Evolutionary conservation across 2,113 vertebrate species (phyloP).

Genomic region (Oenanthe melanoleuca): DNA sequence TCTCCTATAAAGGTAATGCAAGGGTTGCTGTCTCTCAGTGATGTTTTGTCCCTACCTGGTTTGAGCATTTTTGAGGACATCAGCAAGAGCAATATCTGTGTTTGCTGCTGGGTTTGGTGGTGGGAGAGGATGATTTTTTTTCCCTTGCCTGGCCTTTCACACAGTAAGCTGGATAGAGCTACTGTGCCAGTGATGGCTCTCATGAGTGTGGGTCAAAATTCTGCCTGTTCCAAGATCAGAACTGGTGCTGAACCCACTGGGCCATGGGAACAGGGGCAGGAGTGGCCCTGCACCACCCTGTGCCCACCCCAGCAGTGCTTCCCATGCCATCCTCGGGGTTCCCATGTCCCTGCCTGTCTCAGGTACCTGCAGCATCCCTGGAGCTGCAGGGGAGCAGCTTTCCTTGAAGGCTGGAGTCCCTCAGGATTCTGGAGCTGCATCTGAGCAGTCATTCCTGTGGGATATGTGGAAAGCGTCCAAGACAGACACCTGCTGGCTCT

Average conservation of each 20-base stretch:
- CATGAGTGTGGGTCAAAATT: rapidly evolving
- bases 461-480: background rate
- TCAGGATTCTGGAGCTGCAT: background rate
- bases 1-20: background rate
- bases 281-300: background rate
- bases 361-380: background rate
- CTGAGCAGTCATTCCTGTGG: background rate
- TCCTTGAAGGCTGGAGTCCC: background rate
- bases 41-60: background rate
- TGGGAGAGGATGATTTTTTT: background rate
- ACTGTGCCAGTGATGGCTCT: rapidly evolving
- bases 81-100: background rate
- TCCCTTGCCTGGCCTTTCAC: background rate
- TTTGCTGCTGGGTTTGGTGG: background rate
- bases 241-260: background rate
- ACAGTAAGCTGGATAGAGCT: background rate
- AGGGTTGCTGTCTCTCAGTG: background rate
- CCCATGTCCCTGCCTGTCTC: background rate
- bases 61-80: background rate
- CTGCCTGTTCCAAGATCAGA: rapidly evolving
- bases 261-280: background rate
- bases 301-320: background rate
- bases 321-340: rapidly evolving
- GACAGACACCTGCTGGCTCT: slow-evolving; percentile 62
- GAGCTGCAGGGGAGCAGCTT: background rate